A percentile compares a stretch with the other conserved stretches of the same genome.
These are phyloP conservation scores for Damaliscus lunatus DNA, from an alignment of 2,113 vertebrate species.

Conservation along the genomic window DNA sequence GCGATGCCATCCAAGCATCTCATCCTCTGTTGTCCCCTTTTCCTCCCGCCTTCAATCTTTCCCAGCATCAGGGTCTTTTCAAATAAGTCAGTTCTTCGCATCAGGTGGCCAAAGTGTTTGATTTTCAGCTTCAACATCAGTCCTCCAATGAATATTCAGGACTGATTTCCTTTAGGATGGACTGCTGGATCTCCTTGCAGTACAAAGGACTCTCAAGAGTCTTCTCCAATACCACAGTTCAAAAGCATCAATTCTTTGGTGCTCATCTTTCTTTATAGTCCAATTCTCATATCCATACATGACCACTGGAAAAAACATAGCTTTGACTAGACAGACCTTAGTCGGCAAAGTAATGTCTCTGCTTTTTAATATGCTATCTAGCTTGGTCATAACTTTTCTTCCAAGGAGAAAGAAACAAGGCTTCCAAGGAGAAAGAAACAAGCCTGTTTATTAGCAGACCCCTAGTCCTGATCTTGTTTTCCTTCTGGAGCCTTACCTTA, in stretches of 20 bases:
- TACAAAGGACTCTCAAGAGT: background rate
- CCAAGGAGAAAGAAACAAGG: background rate
- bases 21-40: background rate
- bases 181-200: background rate
- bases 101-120: background rate
- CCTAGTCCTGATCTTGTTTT: background rate
- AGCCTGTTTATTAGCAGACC: background rate
- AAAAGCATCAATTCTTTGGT: background rate
- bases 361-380: background rate
- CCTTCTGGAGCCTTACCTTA: background rate
- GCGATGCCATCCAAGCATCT: background rate
- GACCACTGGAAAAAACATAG: background rate
- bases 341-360: background rate
- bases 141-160: background rate
- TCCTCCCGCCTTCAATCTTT: background rate
- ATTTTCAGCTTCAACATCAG: background rate
- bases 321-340: background rate
- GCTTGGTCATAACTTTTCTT: background rate
- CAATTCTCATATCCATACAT: background rate
- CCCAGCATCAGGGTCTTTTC: background rate
- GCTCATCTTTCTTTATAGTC: background rate
- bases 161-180: background rate
- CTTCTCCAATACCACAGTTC: background rate
- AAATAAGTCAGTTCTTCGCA: rapidly evolving
- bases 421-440: background rate